Base-by-base conservation (phyloP, 2,888 invertebrate species). In the Scelioninae gen. 1 region DNA sequence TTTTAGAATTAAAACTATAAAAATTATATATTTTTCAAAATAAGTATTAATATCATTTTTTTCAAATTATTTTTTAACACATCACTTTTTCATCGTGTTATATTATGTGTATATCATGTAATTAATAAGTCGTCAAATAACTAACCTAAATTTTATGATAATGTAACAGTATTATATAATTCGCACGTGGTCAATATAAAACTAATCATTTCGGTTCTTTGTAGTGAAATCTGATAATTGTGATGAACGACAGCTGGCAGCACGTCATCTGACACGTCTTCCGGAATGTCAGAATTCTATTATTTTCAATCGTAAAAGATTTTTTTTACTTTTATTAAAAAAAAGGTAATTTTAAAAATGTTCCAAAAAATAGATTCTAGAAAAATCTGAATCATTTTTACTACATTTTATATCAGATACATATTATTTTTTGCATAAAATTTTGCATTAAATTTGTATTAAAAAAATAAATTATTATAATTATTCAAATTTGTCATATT, bases 161-260 rank as follows among this genome's bases (percentile, higher is more conserved):
- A 55, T 31, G n/a, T 43, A 68, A 68, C 68, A 45, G 68, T 43
- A 47, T 32, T 56, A 11, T 13, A 56, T 55, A n/a, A n/a, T n/a
- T 68, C 47, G 34, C 47, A 6, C 32, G 16, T 13, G 65, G 34
- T 15, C 23, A 23, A 65, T 56, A 68, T 56, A 34, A 68, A 69
- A 29, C 38, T 58, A 69, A 69, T 69, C 58, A 69, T 69, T 58
- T 69, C 58, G 58, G 69, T 69, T 69, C 38, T 69, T 47, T 13
- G 32, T 23, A 56, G 16, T 56, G 23, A 56, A 56, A 38, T 56
- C 56, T 58, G 69, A 69, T 69, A 69, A 69, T 69, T 69, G 69
- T 49, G 38, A 47, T 38, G 58, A 32, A 45, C 69, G 49, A 58
- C 69, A 69, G 69, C 38, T 69, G 69, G 58, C 38, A 0, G 69